Conservation (phyloP, 2,888 invertebrate species). For the Pristionchus fissidentatus region DNA sequence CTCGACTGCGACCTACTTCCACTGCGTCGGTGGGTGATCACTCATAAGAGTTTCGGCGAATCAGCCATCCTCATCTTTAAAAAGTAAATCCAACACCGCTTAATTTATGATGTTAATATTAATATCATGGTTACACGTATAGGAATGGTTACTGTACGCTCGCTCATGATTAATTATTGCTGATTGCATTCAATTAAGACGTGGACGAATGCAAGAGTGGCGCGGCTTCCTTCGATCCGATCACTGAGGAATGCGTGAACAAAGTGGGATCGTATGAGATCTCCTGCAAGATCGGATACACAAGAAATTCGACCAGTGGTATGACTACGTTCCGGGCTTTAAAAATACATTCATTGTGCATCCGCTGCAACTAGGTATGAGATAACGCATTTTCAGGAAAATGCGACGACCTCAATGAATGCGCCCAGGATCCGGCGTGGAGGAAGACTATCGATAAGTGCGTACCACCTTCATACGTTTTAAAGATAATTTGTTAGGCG, state of each 20-base stretch:
- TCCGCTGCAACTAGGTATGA: background rate
- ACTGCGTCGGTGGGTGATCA: conserved; percentile 23
- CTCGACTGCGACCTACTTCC: conserved; percentile 32
- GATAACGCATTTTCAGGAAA: background rate
- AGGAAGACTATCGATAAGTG: conserved; percentile 37
- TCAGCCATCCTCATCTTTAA: too few species aligned
- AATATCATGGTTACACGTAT: background rate
- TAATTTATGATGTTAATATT: background rate
- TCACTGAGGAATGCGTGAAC: conserved; percentile 47
- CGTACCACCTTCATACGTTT: background rate
- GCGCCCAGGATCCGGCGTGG: conserved; percentile 35
- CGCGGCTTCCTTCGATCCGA: conserved; percentile 45
- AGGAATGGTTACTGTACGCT: background rate
- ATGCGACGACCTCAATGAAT: conserved; percentile 43
- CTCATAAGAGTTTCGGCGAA: too few species aligned
- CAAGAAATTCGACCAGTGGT: conserved; percentile 24
- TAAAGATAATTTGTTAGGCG: background rate
- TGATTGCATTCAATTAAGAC: background rate
- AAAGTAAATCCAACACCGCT: too few species aligned
- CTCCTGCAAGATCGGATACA: conserved; percentile 4
- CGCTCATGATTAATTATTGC: background rate
- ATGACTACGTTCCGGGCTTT: background rate
- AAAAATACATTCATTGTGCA: background rate
- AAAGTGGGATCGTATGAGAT: conserved; percentile 32
- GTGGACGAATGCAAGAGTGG: conserved; percentile 46